Conservation (phyloP, 2,113 vertebrate genomes). For the Thunnus maccoyii region DNA sequence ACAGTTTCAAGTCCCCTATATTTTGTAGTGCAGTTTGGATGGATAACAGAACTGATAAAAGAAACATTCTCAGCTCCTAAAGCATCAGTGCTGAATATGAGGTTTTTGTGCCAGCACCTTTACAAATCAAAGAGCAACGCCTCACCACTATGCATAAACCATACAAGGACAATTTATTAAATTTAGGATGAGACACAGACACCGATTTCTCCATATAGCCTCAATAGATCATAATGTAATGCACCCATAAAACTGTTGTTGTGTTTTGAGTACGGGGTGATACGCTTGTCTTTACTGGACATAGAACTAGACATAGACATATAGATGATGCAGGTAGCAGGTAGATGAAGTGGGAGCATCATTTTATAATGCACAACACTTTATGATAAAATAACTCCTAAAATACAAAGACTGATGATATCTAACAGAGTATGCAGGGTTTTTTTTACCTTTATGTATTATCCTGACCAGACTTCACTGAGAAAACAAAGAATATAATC, state of each 20-base stretch:
- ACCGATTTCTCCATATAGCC: not conserved
- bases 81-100: not conserved
- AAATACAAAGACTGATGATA: not conserved
- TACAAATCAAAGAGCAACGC: not conserved
- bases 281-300: not conserved
- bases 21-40: not conserved
- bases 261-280: not conserved
- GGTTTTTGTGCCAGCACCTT: not conserved
- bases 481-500: not conserved
- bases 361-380: not conserved
- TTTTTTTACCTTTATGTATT: no score
- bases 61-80: not conserved
- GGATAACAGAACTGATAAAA: not conserved
- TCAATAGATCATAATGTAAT: slow-evolving; percentile 5
- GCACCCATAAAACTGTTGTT: not conserved
- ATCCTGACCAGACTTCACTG: not conserved
- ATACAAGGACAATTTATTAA: not conserved
- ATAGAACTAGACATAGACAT: no score
- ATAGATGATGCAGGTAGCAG: not conserved
- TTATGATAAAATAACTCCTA: not conserved
- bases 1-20: not conserved
- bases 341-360: not conserved
- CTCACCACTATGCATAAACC: not conserved
- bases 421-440: not conserved
- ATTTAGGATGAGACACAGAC: slow-evolving; percentile 3